Evolutionary conservation across 2,113 vertebrate genomes (phyloP).

Genomic region (Rhinolophus ferrumequinum): DNA sequence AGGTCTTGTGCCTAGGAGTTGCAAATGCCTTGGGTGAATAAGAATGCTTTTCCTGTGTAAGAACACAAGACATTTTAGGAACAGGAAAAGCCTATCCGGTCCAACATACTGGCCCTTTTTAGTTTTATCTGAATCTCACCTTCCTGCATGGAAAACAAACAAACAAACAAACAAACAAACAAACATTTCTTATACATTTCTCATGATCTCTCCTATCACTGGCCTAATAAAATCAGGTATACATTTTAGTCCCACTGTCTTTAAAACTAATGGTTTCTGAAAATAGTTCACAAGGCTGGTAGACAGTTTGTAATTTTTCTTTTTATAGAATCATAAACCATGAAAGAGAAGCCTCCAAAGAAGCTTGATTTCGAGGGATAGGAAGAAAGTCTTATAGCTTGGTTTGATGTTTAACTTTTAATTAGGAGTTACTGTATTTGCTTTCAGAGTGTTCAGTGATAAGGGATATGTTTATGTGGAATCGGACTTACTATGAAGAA

Average conservation of each 20-base stretch:
- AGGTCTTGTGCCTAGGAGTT: constrained; percentile 50
- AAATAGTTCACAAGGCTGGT: not conserved
- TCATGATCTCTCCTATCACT: not conserved
- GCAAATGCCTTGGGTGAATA: constrained; percentile 52
- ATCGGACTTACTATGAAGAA: not conserved
- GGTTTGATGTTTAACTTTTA: not conserved
- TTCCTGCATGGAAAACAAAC: constrained; percentile 59
- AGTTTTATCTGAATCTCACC: constrained; percentile 76
- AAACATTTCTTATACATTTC: constrained; percentile 7
- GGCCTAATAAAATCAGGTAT: not conserved
- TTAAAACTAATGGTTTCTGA: constrained; percentile 39
- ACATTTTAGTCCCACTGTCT: not conserved
- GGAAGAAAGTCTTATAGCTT: not conserved
- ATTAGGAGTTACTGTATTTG: not conserved
- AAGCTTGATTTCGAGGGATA: not conserved
- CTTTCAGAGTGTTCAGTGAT: not conserved
- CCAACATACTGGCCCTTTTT: constrained; percentile 80
- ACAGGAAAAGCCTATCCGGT: constrained; percentile 80
- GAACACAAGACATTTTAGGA: constrained; percentile 76
- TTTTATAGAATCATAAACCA: not conserved
- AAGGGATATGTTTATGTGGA: not conserved
- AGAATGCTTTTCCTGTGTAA: constrained; percentile 79
- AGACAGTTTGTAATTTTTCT: not conserved
- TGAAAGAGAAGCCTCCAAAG: not conserved
- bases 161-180: not conserved